Conservation (phyloP, 1,140 invertebrate species). For the Diuraphis noxia region DNA sequence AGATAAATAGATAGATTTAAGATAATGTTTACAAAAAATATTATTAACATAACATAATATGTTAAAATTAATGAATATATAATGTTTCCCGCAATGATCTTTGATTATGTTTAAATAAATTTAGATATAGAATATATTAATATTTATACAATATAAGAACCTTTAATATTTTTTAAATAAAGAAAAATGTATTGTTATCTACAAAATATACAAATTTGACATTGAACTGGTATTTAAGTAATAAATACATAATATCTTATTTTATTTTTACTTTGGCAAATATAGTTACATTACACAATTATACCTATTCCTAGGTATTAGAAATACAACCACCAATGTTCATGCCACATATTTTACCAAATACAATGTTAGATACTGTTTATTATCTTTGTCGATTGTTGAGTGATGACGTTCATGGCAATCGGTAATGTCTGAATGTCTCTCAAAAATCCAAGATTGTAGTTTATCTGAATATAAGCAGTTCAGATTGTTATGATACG, state of each 20-base stretch:
- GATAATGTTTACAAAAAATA: no score
- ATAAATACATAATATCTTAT: background rate
- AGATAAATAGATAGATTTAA: no score
- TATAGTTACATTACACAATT: no score
- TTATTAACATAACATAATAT: no score
- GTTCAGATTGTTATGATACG: background rate
- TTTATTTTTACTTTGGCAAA: background rate
- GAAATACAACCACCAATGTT: background rate
- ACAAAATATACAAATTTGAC: background rate
- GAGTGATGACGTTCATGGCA: background rate
- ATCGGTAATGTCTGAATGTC: no score
- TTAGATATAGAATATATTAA: background rate
- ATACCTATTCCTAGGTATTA: background rate
- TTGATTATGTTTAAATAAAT: background rate
- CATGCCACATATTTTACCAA: background rate
- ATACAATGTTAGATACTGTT: background rate
- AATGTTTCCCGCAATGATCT: no score
- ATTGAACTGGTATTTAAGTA: background rate
- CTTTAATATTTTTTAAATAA: background rate
- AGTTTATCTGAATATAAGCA: background rate
- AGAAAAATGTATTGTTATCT: background rate
- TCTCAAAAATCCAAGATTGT: background rate
- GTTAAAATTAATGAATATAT: no score
- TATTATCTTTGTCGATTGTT: background rate
- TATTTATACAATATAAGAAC: background rate